Evolutionary conservation across 2,888 invertebrate genomes (phyloP), one percentile per base, ranked within the genome.

Genomic region (Linyphia triangularis): DNA sequence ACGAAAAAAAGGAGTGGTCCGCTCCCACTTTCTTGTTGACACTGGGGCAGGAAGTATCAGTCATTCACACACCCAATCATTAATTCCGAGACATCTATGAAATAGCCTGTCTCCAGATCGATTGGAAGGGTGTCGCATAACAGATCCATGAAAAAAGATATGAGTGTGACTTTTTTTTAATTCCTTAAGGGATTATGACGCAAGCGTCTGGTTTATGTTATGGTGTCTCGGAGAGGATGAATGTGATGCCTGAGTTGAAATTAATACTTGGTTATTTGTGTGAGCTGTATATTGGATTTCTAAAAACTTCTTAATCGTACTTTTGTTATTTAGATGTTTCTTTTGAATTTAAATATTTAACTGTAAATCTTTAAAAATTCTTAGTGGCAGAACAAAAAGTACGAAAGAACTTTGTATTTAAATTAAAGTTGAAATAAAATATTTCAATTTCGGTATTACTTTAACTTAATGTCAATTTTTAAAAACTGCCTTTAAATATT

Each of bases 11-110:
- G 40, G 10, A 3, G 10, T 5, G 19, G n/a, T 5, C 13, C 10
- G 26, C 37, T 70, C 30, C 33, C 37, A 16, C 63, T 30, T 57
- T 72, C 84, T 67, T 86, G 86, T 86, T 86, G 86, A 86, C 81
- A 59, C 69, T 81, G 33, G 22, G 81, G 69, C 86, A 81, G 86
- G 86, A 86, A 86, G 86, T 81, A 81, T 86, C 86, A 73, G 73
- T 86, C 86, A 86, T 57, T 59, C 73, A 59, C 81, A 86, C 86
- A 75, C 86, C 86, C 81, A 81, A 81, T 86, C 86, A 86, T 86
- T 86, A 81, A 81, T 81, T 79, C 73, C 37, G n/a, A 70, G 72
- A 59, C 61, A 22, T 26, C 16, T 59, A 70, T 40, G 61, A 28
- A 43, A 40, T 65, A 16, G 57, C 65, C 57, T 65, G 73, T 43